Evolutionary conservation across 2,888 invertebrate genomes (phyloP).

Genomic region (Diachrysia chrysitis): DNA sequence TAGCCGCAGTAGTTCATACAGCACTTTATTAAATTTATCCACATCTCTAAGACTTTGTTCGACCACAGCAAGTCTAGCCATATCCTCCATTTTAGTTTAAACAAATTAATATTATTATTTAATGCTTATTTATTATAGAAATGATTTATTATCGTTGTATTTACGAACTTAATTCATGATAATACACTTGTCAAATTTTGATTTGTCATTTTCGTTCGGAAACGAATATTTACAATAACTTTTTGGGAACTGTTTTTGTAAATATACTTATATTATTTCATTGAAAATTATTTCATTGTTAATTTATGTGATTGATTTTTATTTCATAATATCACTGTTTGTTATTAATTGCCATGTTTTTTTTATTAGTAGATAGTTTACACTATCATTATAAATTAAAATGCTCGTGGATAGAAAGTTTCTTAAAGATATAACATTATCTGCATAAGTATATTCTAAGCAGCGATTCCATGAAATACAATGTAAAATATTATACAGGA

Average conservation of each 20-base stretch:
- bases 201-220: conserved; percentile 75
- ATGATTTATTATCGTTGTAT: conserved; percentile 50
- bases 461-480: too few species aligned
- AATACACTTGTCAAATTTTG: conserved; percentile 80
- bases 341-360: too few species aligned
- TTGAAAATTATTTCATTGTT: too few species aligned
- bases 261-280: not conserved
- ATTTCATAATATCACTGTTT: too few species aligned
- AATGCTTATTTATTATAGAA: conserved; percentile 36
- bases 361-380: too few species aligned
- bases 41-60: conserved; percentile 76
- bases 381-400: too few species aligned
- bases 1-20: conserved; percentile 74
- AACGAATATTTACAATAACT: conserved; percentile 32
- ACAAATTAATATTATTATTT: conserved; percentile 42
- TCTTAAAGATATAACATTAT: too few species aligned
- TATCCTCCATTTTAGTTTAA: conserved; percentile 79
- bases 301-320: too few species aligned
- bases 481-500: too few species aligned
- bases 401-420: too few species aligned
- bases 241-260: not conserved
- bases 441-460: too few species aligned
- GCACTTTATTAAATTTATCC: conserved; percentile 74
- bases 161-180: conserved; percentile 61
- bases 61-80: conserved; percentile 83